A percentile compares a stretch with the other conserved stretches of the same genome.
Evolutionary conservation across 2,113 vertebrate species (phyloP).

Genomic region (Sporophila hypoxantha): DNA sequence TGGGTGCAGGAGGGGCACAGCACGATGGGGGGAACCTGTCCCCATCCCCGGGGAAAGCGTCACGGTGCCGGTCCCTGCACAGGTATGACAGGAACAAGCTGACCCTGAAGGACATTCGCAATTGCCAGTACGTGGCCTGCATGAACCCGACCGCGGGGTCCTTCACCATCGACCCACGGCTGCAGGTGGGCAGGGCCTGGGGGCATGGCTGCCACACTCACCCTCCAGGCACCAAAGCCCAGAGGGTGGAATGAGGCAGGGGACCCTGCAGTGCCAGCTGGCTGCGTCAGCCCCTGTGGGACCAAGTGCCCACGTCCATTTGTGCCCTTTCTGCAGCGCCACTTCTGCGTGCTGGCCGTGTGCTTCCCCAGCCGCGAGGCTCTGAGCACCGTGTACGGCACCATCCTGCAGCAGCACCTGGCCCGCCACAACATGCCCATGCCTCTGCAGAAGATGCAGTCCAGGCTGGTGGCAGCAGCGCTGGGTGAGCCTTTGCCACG

Average conservation of each 20-base stretch:
- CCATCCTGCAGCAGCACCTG: constrained; percentile 69
- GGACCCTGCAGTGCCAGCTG: rapidly evolving
- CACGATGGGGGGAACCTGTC: rapidly evolving
- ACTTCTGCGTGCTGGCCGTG: constrained; percentile 69
- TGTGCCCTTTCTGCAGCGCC: constrained; percentile 45
- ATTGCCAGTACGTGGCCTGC: constrained; percentile 76
- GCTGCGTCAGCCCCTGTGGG: background rate
- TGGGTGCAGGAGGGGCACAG: background rate
- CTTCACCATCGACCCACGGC: constrained; percentile 72
- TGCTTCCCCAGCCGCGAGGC: constrained; percentile 71
- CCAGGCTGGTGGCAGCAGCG: constrained; percentile 54
- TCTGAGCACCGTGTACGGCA: constrained; percentile 61
- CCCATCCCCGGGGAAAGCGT: rapidly evolving
- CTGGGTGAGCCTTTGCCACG: constrained; percentile 53
- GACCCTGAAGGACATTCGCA: constrained; percentile 70
- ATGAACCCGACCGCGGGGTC: constrained; percentile 72
- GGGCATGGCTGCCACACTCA: rapidly evolving
- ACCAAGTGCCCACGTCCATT: rapidly evolving
- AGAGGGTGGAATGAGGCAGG: background rate
- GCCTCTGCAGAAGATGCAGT: constrained; percentile 17
- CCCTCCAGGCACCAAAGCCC: background rate
- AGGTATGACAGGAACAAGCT: constrained; percentile 75
- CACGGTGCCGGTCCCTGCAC: background rate
- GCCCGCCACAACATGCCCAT: background rate
- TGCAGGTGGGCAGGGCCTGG: constrained; percentile 48